phyloP scores from a whole-genome alignment of 2,113 vertebrate genomes.

The Diadophis punctatus region DNA sequence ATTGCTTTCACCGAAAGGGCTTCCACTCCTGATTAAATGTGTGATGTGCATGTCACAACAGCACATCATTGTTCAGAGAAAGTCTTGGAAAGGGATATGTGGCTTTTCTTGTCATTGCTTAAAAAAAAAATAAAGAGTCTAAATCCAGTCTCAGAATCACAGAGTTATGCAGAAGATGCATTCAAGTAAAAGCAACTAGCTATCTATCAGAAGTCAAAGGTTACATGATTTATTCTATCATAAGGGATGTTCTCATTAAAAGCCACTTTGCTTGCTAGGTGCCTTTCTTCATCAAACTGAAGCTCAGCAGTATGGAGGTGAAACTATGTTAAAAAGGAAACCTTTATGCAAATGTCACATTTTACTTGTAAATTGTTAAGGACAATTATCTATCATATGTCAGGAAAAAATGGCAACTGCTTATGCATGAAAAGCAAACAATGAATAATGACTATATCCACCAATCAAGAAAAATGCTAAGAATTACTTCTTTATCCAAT shows the following conservation, averaged over 20 bases:
- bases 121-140: background rate
- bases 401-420: conserved; percentile 51
- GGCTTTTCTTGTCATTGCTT: background rate
- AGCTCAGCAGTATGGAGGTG: conserved; percentile 44
- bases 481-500: conserved; percentile 59
- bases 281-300: conserved; percentile 30
- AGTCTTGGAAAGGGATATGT: background rate
- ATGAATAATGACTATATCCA: conserved; percentile 43
- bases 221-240: conserved; percentile 19
- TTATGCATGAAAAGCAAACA: conserved; percentile 54
- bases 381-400: conserved; percentile 58
- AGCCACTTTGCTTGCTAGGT: conserved; percentile 38
- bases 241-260: conserved; percentile 21
- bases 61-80: conserved; percentile 17
- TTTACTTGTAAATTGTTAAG: conserved; percentile 69
- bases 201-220: conserved; percentile 44
- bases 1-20: conserved; percentile 34
- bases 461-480: conserved; percentile 57
- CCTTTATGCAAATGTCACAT: conserved; percentile 63
- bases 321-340: conserved; percentile 56
- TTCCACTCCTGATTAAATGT: conserved; percentile 50
- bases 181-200: conserved; percentile 24
- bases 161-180: conserved; percentile 32
- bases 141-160: background rate
- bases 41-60: conserved; percentile 45